Evolutionary conservation across 2,888 invertebrate species (phyloP).

Genomic region (Antitype chi): DNA sequence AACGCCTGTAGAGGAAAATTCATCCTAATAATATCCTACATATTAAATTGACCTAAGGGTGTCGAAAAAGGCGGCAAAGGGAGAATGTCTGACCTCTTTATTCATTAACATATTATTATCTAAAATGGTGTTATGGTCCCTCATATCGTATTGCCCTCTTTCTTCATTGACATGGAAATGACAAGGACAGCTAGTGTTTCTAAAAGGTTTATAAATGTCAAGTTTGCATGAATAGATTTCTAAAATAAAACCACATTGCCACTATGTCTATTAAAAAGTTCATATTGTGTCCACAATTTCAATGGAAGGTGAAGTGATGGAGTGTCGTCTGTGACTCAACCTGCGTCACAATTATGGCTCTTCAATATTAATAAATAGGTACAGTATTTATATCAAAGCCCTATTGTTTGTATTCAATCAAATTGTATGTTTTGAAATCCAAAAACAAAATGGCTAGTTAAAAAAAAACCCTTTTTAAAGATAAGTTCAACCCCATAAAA

Average conservation of each 20-base stretch:
- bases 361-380: slow-evolving; percentile 6
- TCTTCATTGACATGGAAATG: slow-evolving; percentile 23
- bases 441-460: not conserved
- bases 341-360: not conserved
- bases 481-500: not conserved
- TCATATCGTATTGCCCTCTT: slow-evolving; percentile 29
- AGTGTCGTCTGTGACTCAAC: not conserved
- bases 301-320: slow-evolving; percentile 1
- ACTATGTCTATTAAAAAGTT: slow-evolving; percentile 10
- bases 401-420: not conserved
- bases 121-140: slow-evolving; percentile 15
- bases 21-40: slow-evolving; percentile 23
- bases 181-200: slow-evolving; percentile 37
- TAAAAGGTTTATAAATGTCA: slow-evolving; percentile 42
- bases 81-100: slow-evolving; percentile 21
- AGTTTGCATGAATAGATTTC: slow-evolving; percentile 16
- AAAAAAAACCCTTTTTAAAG: not conserved
- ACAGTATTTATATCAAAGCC: not conserved
- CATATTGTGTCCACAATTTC: slow-evolving; percentile 2
- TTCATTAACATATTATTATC: slow-evolving; percentile 32
- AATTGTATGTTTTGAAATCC: not conserved
- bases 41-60: slow-evolving; percentile 25
- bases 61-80: slow-evolving; percentile 1
- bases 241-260: not conserved
- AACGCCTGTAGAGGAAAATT: not conserved